phyloP scores from a whole-genome alignment of 2,113 vertebrate species.

The Marmota flaviventris region DNA sequence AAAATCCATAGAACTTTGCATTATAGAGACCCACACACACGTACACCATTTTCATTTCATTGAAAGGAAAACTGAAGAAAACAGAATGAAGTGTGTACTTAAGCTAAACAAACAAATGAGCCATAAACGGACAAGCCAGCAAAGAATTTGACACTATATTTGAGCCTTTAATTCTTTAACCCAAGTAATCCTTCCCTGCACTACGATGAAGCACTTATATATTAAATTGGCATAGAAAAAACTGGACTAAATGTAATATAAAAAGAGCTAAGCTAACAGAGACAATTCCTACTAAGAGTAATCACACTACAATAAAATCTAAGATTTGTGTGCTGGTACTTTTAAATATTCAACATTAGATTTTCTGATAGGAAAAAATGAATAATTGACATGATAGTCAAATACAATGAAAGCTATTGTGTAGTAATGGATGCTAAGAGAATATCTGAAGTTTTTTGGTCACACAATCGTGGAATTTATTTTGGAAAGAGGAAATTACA shows the following conservation, averaged over 20 bases:
- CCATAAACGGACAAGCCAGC: background rate
- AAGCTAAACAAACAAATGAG: background rate
- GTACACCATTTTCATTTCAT: background rate
- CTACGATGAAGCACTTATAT: background rate
- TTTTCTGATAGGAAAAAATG: background rate
- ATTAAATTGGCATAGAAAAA: conserved; percentile 9
- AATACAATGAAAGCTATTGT: background rate
- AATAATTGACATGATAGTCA: background rate
- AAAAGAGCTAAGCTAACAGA: background rate
- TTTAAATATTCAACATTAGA: background rate
- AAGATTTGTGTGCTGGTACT: background rate
- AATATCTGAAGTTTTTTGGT: background rate
- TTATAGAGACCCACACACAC: too few species aligned
- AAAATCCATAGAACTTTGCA: background rate
- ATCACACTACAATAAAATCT: background rate
- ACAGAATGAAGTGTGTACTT: background rate
- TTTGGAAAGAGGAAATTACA: background rate
- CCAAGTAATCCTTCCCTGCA: background rate
- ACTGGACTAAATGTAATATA: background rate
- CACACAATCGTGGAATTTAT: background rate
- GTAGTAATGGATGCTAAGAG: background rate
- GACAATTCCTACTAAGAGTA: background rate
- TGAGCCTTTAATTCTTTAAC: background rate
- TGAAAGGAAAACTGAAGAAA: background rate
- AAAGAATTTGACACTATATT: background rate